Conservation (phyloP, 2,113 vertebrate genomes). For the Ceyx margarethae region DNA sequence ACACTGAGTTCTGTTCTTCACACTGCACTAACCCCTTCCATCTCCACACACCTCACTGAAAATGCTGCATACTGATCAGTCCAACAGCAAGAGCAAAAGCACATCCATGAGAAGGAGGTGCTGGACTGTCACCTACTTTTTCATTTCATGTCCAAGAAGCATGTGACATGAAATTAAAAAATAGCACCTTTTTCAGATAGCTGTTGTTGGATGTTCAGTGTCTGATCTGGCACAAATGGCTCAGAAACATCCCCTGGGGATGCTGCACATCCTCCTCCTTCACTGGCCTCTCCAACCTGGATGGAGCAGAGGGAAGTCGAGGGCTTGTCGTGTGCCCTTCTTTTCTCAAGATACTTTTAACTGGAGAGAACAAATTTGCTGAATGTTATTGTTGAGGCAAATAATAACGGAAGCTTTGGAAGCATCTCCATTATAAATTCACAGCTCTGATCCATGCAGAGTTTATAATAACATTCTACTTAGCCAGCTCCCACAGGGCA, state of each 20-base stretch:
- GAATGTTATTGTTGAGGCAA: neutral
- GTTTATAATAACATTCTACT: constrained; percentile 56
- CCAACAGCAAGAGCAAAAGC: neutral
- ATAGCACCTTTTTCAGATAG: neutral
- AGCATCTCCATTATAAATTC: constrained; percentile 50
- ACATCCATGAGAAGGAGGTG: neutral
- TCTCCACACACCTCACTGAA: neutral
- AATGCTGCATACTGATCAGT: neutral
- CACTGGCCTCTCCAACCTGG: fast-evolving
- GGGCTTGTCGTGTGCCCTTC: neutral
- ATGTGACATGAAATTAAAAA: neutral
- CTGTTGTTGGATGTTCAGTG: neutral
- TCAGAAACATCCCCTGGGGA: neutral
- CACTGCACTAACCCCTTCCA: neutral
- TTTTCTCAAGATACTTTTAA: neutral
- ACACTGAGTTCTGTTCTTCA: neutral
- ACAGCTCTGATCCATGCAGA: constrained; percentile 60
- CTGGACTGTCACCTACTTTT: neutral
- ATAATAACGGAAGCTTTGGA: constrained; percentile 16
- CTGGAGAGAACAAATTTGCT: constrained; percentile 2
- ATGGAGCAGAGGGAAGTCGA: neutral
- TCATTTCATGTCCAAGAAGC: neutral
- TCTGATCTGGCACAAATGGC: neutral
- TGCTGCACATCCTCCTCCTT: neutral
- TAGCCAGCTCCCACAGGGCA: constrained; percentile 37